Percentiles rank a stretch among this genome's conserved stretches.
Conservation (phyloP, 2,113 vertebrate genomes). For the Menidia beryllina region DNA sequence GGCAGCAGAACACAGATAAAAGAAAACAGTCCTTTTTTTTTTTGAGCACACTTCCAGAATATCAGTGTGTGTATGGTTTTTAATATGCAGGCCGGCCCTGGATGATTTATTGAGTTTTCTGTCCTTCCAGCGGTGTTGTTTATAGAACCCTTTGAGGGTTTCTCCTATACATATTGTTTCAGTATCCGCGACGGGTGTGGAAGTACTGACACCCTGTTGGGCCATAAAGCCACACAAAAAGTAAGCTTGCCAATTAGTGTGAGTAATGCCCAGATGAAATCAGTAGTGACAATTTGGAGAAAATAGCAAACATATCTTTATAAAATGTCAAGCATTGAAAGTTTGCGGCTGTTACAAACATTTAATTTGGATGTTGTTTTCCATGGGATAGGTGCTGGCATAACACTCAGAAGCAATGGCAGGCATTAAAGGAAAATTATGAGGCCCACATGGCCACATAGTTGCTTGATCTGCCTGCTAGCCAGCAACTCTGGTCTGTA, state of each 20-base stretch:
- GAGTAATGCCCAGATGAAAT: constrained; percentile 20
- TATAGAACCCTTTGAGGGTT: constrained; percentile 56
- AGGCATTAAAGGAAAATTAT: constrained; percentile 71
- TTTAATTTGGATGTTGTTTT: constrained; percentile 46
- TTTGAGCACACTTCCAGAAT: constrained; percentile 32
- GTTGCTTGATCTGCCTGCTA: constrained; percentile 46
- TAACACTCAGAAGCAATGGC: constrained; percentile 55
- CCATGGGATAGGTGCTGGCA: constrained; percentile 32
- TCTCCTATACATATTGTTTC: constrained; percentile 51
- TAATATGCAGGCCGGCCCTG: constrained; percentile 21
- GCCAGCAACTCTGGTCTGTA: constrained; percentile 47
- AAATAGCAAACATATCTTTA: constrained; percentile 12
- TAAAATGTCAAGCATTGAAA: constrained; percentile 27
- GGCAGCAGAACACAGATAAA: constrained; percentile 61
- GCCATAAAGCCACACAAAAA: constrained; percentile 29
- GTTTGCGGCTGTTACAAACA: constrained; percentile 21
- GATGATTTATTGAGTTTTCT: constrained; percentile 63
- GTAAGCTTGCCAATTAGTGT: constrained; percentile 28
- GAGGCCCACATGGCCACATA: constrained; percentile 60
- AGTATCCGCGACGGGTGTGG: constrained; percentile 8
- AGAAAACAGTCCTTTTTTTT: constrained; percentile 49
- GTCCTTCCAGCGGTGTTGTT: constrained; percentile 45
- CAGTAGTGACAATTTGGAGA: constrained; percentile 12
- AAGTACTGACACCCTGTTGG: constrained; percentile 16
- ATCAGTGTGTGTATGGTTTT: constrained; percentile 39